Evolutionary conservation across 2,113 vertebrate genomes (phyloP), one percentile per base, ranked within the genome.

Genomic region (Cavia porcellus): DNA sequence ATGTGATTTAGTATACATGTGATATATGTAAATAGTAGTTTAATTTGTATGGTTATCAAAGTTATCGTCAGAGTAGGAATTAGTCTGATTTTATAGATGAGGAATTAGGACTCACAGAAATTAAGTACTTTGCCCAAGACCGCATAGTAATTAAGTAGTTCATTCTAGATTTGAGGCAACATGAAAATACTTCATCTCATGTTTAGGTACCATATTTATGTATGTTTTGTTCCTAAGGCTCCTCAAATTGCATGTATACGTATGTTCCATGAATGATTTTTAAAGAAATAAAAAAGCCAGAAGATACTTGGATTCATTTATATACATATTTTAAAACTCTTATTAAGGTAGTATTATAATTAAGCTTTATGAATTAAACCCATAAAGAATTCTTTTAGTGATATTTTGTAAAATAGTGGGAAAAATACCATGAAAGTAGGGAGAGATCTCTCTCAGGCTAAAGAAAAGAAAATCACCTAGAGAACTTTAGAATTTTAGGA

Each of bases 181-280:
- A 57, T 2, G 3, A 75, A 81, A 64, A 61, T 64, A 80, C 20
- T 85, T 74, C 28, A 72, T 55, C 30, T 14, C 9, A 30, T 66
- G 11, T 42, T 72, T 79, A 19, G 45, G 42, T 15, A 28, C 12
- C 5, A 3, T 59, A 45, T 45, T 35, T 64, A 66, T 55, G 52
- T 92, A 64, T 74, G 50, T 95, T 96, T 96, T 85, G 81, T 59
- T 28, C 25, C 25, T 59, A 89, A 74, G 0, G 81, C 14, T 13
- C 83, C 17, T 72, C 24, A 59, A 1, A 3, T 74, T 72, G 12
- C 7, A 25, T 57, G 19, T 13, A 52, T 5, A 20, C 64, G 17
- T 38, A 22, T 50, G 15, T 59, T 75, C 5, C 59, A 24, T 85
- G 62, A 92, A 57, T 80, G 28, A 19, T 86, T 57, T 79, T 14